phyloP scores from a whole-genome alignment of 2,888 invertebrate species.

The Tetanocera ferruginea region DNA sequence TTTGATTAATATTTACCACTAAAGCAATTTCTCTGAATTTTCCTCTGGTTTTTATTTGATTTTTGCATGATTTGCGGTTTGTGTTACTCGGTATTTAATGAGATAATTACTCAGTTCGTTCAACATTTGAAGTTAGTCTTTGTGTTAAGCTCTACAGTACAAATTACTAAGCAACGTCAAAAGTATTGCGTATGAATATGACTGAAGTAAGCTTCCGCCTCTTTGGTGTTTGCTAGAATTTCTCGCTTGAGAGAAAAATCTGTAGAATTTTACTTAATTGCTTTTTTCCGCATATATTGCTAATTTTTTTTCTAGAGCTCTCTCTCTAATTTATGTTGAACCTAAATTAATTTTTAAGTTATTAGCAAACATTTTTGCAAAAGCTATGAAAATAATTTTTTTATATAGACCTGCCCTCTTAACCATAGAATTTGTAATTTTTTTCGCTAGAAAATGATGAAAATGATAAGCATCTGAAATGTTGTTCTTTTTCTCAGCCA shows the following conservation, averaged over 20 bases:
- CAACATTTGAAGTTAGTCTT: too few species aligned
- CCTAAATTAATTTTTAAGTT: background rate
- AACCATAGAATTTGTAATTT: too few species aligned
- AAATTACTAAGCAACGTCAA: too few species aligned
- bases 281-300: background rate
- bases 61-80: slow-evolving; percentile 16
- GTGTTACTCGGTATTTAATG: background rate
- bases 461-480: background rate
- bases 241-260: background rate
- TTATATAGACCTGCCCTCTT: too few species aligned
- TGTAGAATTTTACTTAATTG: background rate
- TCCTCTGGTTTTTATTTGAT: background rate
- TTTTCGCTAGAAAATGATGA: background rate
- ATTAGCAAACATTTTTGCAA: too few species aligned
- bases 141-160: too few species aligned
- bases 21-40: background rate
- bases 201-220: background rate
- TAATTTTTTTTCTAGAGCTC: background rate
- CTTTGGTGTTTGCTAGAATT: background rate
- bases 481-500: background rate
- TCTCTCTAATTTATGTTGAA: background rate
- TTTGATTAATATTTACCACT: background rate
- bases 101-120: background rate
- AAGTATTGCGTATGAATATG: too few species aligned
- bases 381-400: too few species aligned